phyloP scores from a whole-genome alignment of 53 echinoderm and acorn worm genomes.

The Paelopatides confundens region DNA sequence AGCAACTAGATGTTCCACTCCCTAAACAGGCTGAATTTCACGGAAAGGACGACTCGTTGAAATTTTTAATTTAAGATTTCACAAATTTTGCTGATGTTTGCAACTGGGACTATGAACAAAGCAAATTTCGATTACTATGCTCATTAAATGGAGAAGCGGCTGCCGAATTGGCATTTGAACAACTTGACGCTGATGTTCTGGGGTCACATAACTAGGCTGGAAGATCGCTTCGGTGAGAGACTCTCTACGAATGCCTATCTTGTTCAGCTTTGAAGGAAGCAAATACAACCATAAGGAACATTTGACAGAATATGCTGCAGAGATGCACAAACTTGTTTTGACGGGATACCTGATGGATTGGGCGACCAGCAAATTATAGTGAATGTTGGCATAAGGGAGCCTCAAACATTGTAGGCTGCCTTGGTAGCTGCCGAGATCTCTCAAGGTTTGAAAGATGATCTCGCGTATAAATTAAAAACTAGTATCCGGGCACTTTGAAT shows the following conservation, averaged over 20 bases:
- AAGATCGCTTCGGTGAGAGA: not conserved
- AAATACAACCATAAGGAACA: not conserved
- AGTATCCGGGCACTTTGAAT: not conserved
- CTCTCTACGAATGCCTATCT: not conserved
- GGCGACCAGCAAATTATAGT: constrained; percentile 51
- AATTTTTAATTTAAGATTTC: not conserved
- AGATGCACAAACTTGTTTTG: constrained; percentile 2
- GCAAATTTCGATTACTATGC: constrained; percentile 5
- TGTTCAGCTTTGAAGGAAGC: constrained; percentile 1
- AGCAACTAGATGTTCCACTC: not conserved
- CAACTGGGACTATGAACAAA: constrained; percentile 12
- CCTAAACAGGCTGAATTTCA: not conserved
- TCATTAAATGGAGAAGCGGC: not conserved
- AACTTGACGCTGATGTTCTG: not conserved
- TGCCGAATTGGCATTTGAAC: constrained; percentile 7
- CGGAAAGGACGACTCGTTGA: not conserved
- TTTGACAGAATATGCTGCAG: constrained; percentile 39
- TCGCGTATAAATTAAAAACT: not conserved
- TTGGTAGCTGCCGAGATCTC: constrained; percentile 49
- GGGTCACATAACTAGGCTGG: constrained; percentile 2
- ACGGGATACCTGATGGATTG: constrained; percentile 48
- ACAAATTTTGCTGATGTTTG: not conserved
- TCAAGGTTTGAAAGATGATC: not conserved
- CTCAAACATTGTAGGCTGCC: constrained; percentile 38
- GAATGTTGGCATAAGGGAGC: constrained; percentile 50